Percentiles rank a stretch among this genome's conserved stretches.
Conservation (phyloP, 2,797 vertebrate species). For the Ciconia nigra region DNA sequence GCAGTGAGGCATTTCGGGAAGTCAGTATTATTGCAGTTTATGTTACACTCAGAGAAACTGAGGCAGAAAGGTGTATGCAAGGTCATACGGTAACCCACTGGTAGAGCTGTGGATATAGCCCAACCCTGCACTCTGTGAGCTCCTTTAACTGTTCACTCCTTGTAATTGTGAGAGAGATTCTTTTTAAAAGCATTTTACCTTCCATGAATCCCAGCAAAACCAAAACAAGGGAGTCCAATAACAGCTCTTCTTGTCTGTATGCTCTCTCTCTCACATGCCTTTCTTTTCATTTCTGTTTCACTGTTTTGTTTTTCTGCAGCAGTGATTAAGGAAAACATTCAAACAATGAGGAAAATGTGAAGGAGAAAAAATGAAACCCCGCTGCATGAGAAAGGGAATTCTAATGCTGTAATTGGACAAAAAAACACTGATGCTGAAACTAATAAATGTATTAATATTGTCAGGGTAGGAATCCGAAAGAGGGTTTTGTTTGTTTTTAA, state of each 20-base stretch:
- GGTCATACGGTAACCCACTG: neutral
- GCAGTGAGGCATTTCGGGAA: slow-evolving; percentile 19
- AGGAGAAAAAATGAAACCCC: neutral
- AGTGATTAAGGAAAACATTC: neutral
- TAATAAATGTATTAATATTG: neutral
- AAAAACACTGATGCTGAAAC: neutral
- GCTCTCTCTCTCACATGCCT: neutral
- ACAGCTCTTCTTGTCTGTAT: neutral
- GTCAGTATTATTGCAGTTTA: neutral
- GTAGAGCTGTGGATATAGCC: neutral
- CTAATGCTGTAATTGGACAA: neutral
- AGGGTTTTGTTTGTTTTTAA: neutral
- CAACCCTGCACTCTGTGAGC: neutral
- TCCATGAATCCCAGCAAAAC: neutral
- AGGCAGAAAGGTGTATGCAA: slow-evolving; percentile 1
- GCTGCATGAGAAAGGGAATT: neutral
- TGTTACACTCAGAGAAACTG: slow-evolving; percentile 29
- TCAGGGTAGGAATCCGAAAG: neutral
- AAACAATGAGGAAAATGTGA: neutral
- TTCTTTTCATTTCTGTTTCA: neutral
- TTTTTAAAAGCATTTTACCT: neutral
- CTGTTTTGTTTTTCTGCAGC: neutral
- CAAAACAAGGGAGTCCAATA: neutral
- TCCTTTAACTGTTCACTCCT: neutral
- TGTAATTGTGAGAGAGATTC: neutral